Conservation (phyloP, 2,797 vertebrate species). For the Myripristis jacobus region DNA sequence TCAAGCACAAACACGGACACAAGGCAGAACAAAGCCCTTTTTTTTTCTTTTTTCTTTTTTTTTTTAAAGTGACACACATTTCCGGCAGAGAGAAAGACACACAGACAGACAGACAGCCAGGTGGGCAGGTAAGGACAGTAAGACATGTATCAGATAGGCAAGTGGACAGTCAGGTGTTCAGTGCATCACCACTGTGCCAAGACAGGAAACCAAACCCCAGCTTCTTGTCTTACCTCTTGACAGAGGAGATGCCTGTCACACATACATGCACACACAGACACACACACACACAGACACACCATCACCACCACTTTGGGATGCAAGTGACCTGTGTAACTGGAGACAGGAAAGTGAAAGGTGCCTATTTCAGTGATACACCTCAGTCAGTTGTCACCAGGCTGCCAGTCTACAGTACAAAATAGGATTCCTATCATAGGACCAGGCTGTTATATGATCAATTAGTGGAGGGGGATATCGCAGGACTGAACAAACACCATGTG, state of each 20-base stretch:
- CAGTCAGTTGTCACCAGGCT: conserved; percentile 61
- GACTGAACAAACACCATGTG: conserved; percentile 9
- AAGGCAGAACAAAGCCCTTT: too few species aligned
- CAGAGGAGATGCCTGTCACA: conserved; percentile 39
- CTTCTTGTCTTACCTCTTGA: conserved; percentile 26
- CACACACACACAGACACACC: conserved; percentile 27
- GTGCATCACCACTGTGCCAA: conserved; percentile 42
- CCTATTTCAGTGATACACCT: conserved; percentile 70
- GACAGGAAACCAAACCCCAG: conserved; percentile 69
- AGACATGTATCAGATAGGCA: conserved; percentile 8
- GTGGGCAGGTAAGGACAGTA: neutral
- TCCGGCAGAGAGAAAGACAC: neutral
- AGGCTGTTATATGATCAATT: conserved; percentile 64
- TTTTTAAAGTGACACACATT: too few species aligned
- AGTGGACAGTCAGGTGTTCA: conserved; percentile 45
- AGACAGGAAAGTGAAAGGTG: conserved; percentile 72
- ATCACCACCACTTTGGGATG: conserved; percentile 3
- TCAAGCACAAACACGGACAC: too few species aligned
- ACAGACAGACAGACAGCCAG: neutral
- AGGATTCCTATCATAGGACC: conserved; percentile 34
- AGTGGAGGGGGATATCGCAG: conserved; percentile 32
- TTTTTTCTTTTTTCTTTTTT: too few species aligned
- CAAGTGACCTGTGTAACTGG: conserved; percentile 69
- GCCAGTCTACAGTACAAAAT: conserved; percentile 50
- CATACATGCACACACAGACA: conserved; percentile 15